Evolutionary conservation across 2,888 invertebrate genomes (phyloP), one percentile per base, ranked within the genome.

Genomic region (Aphrophora alni): DNA sequence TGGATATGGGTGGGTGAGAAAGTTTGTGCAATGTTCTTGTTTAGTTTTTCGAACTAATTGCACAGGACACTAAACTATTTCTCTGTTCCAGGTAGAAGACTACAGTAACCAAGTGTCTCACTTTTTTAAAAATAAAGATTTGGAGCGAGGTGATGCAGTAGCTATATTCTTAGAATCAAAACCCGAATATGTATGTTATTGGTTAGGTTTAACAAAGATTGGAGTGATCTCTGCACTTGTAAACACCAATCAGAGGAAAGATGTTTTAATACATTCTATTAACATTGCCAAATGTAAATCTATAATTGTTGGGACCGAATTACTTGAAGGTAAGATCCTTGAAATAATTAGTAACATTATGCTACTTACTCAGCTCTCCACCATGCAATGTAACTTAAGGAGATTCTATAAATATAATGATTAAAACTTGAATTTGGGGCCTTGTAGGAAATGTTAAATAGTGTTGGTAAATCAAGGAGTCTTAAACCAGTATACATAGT

Each of bases 131-230:
- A 89, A 90, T 38, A 87, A 88, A 17, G 91, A 91, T 0, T 90
- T 89, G 83, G 86, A 87, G 33, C 90, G 93, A 72, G 97, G 97
- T 0, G 97, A 98, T 87, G 93, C 94, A 17, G 93, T 98, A 3
- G 96, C 97, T 69, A 89, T 99, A 78, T 92, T 97, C 85, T 94
- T 98, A 94, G 96, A 97, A 83, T 96, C 95, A 86, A 91, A 95
- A 51, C 94, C 94, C 0, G 96, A 98, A 89, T 98, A 94, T 88
- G 92, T 96, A 14, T 94, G 93, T 86, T 93, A 93, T 59, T 93
- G 92, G 92, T 87, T 93, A 28, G 93, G 92, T 0, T 86, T 92
- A 80, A 89, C 91, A 26, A 92, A 92, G 87, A 85, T 88, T 71
- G 88, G 89, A 21, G 87, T 88, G 0, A 85, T 88, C 51, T 86